Evolutionary conservation across 2,113 vertebrate genomes (phyloP).

Genomic region (Scomber scombrus): DNA sequence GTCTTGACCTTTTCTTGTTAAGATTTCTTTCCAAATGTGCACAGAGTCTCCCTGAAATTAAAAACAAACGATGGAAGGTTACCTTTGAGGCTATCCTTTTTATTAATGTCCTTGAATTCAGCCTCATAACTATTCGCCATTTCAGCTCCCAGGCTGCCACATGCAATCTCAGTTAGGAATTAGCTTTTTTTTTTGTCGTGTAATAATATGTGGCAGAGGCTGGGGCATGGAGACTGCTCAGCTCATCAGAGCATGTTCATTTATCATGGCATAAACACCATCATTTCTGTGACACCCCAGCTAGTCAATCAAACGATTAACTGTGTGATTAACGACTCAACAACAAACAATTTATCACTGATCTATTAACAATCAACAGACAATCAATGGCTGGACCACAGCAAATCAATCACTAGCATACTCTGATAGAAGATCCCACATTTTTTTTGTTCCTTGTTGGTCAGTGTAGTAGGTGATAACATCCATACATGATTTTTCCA

Average conservation of each 20-base stretch:
- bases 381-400: slow-evolving; percentile 39
- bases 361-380: slow-evolving; percentile 60
- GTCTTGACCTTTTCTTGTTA: slow-evolving; percentile 24
- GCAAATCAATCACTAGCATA: slow-evolving; percentile 24
- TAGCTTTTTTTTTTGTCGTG: slow-evolving; percentile 24
- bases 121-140: neutral
- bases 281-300: slow-evolving; percentile 28
- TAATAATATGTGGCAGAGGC: slow-evolving; percentile 22
- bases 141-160: neutral
- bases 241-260: slow-evolving; percentile 49
- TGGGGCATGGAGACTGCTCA: neutral
- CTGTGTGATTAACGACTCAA: slow-evolving; percentile 47
- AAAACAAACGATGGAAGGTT: neutral
- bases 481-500: neutral
- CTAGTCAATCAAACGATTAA: slow-evolving; percentile 44
- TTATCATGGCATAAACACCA: slow-evolving; percentile 43
- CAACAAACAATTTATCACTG: slow-evolving; percentile 56
- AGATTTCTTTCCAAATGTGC: slow-evolving; percentile 1
- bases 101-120: slow-evolving; percentile 9
- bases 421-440: neutral
- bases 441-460: neutral
- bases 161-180: neutral
- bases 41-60: slow-evolving; percentile 1
- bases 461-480: slow-evolving; percentile 5
- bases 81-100: neutral